These are phyloP conservation scores for Anguilla pacifica DNA, from an alignment of 2,797 vertebrate species.

Conservation along the genomic window DNA sequence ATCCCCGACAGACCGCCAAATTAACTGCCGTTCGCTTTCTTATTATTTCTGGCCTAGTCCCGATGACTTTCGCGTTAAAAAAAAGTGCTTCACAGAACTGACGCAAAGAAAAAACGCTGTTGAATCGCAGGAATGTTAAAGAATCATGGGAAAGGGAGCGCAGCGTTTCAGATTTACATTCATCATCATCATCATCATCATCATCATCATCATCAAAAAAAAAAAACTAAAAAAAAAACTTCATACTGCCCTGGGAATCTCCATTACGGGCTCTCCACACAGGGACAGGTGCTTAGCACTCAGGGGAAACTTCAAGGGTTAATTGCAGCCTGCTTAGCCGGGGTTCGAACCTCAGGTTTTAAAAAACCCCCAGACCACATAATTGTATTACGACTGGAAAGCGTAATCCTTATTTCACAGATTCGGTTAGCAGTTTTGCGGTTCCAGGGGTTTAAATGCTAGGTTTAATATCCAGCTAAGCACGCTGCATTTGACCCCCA, in stretches of 20 bases:
- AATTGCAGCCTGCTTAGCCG: no score
- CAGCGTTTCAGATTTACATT: neutral
- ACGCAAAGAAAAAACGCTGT: neutral
- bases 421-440: neutral
- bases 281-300: neutral
- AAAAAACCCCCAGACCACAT: neutral
- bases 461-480: neutral
- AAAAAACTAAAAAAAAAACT: neutral
- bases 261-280: neutral
- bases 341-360: neutral
- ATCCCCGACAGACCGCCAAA: neutral
- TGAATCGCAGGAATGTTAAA: neutral
- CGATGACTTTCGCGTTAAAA: neutral
- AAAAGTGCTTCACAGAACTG: neutral
- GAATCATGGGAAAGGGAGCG: neutral
- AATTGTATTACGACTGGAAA: neutral
- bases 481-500: neutral
- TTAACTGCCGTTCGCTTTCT: neutral
- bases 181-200: neutral
- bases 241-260: neutral
- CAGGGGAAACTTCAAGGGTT: no score
- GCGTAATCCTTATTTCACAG: neutral
- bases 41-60: neutral
- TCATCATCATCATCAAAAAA: no score
- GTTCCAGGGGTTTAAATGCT: neutral